These are phyloP conservation scores for Spialia ferax DNA, from an alignment of 2,888 invertebrate species.

Conservation along the genomic window DNA sequence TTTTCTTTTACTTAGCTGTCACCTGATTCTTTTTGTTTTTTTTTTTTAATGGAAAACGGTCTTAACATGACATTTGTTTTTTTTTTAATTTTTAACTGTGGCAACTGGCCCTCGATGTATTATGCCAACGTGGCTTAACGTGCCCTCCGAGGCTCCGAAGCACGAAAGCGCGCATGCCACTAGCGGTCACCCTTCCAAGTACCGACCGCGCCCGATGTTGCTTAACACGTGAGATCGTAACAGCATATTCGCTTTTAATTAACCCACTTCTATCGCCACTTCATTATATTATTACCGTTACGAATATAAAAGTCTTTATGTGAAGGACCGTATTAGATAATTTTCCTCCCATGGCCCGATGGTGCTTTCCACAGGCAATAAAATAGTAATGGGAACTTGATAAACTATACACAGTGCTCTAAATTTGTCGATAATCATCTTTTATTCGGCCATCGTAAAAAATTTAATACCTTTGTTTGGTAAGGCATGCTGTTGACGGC, in stretches of 20 bases:
- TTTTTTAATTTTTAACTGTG: too few relatives aligned
- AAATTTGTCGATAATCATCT: constrained; percentile 63
- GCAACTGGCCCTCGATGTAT: too few relatives aligned
- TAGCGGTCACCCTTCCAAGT: too few relatives aligned
- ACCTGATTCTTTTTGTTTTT: too few relatives aligned
- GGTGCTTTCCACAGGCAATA: constrained; percentile 58
- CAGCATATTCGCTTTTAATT: constrained; percentile 7
- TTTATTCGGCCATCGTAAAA: constrained; percentile 75
- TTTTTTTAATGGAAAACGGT: too few relatives aligned
- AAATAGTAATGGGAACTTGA: constrained; percentile 69
- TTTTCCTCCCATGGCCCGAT: constrained; percentile 58
- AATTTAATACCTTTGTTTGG: constrained; percentile 58
- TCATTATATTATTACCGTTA: constrained; percentile 10
- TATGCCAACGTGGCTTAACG: too few relatives aligned
- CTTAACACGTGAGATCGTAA: too few relatives aligned
- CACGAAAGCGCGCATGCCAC: too few relatives aligned
- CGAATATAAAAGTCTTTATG: constrained; percentile 5
- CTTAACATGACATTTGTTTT: too few relatives aligned
- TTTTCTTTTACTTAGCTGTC: too few relatives aligned
- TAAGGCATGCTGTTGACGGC: constrained; percentile 56
- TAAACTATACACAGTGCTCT: constrained; percentile 57
- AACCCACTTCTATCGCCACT: constrained; percentile 5
- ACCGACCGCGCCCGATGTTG: too few relatives aligned
- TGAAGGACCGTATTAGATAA: constrained; percentile 8
- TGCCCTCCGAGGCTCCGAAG: too few relatives aligned